Evolutionary conservation across 2,888 invertebrate species (phyloP).

Genomic region (Galerucella pusilla): DNA sequence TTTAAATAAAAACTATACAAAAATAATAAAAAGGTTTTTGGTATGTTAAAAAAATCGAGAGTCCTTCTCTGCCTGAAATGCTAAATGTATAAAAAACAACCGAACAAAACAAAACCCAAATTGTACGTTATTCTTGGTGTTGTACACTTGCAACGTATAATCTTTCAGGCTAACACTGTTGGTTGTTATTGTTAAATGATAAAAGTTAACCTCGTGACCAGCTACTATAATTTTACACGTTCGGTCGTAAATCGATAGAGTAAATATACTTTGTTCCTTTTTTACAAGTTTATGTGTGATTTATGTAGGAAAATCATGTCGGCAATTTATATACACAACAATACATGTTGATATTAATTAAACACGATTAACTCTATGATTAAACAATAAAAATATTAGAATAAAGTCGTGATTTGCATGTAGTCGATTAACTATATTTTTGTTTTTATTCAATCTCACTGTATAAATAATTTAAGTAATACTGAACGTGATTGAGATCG

Average conservation of each 20-base stretch:
- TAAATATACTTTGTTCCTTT: constrained; percentile 22
- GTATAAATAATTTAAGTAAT: no score
- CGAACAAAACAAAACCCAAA: constrained; percentile 42
- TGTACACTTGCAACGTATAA: constrained; percentile 43
- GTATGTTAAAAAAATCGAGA: not conserved
- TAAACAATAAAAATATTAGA: not conserved
- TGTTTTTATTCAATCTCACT: not conserved
- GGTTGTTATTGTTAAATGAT: constrained; percentile 40
- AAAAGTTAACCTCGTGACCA: constrained; percentile 31
- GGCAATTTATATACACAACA: constrained; percentile 34
- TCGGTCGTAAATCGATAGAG: constrained; percentile 17
- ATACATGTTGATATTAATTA: constrained; percentile 19
- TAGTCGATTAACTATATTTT: not conserved
- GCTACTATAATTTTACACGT: constrained; percentile 40
- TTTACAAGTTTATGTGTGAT: constrained; percentile 37
- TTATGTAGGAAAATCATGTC: constrained; percentile 40
- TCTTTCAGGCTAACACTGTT: constrained; percentile 41
- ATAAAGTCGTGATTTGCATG: constrained; percentile 7
- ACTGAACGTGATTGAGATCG: no score
- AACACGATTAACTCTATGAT: not conserved
- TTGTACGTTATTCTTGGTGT: constrained; percentile 38
- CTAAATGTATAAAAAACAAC: constrained; percentile 2
- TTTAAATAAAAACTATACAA: no score
- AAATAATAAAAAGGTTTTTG: no score
- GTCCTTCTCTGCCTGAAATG: not conserved